phyloP scores from a whole-genome alignment of 2,113 vertebrate genomes.

The Chaenocephalus aceratus region DNA sequence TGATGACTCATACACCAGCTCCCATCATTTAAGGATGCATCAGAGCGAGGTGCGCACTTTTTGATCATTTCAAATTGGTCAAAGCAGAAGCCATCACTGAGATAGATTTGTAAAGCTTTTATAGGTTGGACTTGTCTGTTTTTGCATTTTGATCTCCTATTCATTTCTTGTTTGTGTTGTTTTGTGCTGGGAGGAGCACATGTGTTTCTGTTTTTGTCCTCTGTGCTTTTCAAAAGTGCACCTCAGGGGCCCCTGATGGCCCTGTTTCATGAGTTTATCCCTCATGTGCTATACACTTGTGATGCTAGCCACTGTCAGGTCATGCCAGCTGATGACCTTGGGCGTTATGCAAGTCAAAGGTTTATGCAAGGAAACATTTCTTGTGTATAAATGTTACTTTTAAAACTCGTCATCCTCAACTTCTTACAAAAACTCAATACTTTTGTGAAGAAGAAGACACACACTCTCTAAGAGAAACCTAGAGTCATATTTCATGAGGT shows the following conservation, averaged over 20 bases:
- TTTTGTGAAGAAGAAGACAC: conserved; percentile 1
- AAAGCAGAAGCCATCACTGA: background rate
- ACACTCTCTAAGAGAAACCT: too few species aligned
- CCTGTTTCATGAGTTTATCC: conserved; percentile 31
- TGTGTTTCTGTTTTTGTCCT: conserved; percentile 28
- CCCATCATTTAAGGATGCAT: background rate
- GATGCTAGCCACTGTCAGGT: conserved; percentile 31
- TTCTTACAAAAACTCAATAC: background rate
- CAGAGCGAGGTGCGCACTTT: background rate
- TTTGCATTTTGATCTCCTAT: background rate
- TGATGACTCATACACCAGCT: background rate
- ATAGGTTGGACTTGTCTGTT: background rate
- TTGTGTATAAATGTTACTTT: background rate
- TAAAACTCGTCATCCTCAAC: background rate
- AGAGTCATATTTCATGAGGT: too few species aligned
- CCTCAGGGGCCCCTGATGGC: conserved; percentile 17
- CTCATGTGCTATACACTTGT: conserved; percentile 66
- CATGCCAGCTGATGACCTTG: background rate
- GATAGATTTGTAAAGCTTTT: background rate
- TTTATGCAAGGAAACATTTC: background rate
- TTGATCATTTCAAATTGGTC: conserved; percentile 16
- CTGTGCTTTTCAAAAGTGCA: conserved; percentile 13
- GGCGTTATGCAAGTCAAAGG: conserved; percentile 2
- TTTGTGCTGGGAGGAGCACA: background rate
- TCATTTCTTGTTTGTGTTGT: background rate